Evolutionary conservation across 2,888 invertebrate genomes (phyloP).

Genomic region (Helicoverpa assulta): DNA sequence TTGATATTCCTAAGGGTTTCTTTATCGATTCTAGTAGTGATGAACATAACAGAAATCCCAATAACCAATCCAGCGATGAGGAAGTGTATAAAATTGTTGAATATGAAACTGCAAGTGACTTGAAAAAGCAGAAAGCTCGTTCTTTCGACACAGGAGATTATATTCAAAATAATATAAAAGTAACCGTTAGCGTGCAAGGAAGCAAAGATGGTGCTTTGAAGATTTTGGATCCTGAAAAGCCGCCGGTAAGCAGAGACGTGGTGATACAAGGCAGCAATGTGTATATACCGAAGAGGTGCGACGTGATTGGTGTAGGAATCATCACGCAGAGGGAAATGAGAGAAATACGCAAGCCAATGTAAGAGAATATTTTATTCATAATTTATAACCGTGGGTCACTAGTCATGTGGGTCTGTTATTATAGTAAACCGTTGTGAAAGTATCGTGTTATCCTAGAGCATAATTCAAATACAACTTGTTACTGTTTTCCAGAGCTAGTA

Average conservation of each 20-base stretch:
- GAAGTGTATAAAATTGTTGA: constrained; percentile 82
- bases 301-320: constrained; percentile 78
- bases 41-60: constrained; percentile 52
- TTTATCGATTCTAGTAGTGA: constrained; percentile 73
- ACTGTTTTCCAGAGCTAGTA: no score
- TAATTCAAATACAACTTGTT: no score
- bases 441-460: no score
- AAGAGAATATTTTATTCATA: constrained; percentile 59
- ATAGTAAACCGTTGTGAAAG: neutral
- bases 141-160: constrained; percentile 64
- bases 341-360: constrained; percentile 75
- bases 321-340: constrained; percentile 76
- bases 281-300: constrained; percentile 71
- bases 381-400: no score
- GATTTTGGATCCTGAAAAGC: constrained; percentile 67
- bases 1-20: constrained; percentile 81
- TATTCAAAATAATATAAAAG: constrained; percentile 63
- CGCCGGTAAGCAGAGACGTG: constrained; percentile 70
- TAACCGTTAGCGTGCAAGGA: constrained; percentile 70
- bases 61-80: constrained; percentile 76
- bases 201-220: constrained; percentile 63
- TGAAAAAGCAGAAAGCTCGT: constrained; percentile 55
- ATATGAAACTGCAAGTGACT: constrained; percentile 76
- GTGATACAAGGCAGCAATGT: constrained; percentile 74
- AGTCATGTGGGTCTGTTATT: neutral